These are phyloP conservation scores for Andricus quercusramuli DNA, from an alignment of 2,888 invertebrate genomes.

Conservation along the genomic window DNA sequence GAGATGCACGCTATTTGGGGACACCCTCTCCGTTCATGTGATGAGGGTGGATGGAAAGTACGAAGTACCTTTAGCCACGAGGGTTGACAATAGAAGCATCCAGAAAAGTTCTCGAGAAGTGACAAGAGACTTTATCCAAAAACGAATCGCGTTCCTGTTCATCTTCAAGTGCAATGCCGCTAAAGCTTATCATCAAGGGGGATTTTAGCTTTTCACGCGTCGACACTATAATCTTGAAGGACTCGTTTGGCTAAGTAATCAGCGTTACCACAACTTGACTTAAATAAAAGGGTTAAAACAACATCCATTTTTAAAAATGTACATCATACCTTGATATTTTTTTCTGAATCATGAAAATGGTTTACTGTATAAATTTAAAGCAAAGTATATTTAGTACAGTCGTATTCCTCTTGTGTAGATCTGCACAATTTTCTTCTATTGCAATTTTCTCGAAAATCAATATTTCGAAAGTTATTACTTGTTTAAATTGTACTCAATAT, in stretches of 20 bases:
- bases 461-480: too few species aligned
- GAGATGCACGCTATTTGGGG: background rate
- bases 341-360: too few species aligned
- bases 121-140: constrained; percentile 32
- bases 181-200: constrained; percentile 3
- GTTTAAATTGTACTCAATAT: too few species aligned
- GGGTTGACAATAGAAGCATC: constrained; percentile 26
- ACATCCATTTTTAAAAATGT: too few species aligned
- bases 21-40: constrained; percentile 1
- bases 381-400: too few species aligned
- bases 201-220: background rate
- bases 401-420: too few species aligned
- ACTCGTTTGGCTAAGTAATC: background rate
- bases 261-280: background rate
- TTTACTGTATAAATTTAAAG: too few species aligned
- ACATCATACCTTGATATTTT: too few species aligned
- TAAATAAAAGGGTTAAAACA: background rate
- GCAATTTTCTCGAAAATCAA: too few species aligned
- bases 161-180: constrained; percentile 10
- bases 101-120: constrained; percentile 28
- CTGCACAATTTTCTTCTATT: too few species aligned
- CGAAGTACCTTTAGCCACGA: constrained; percentile 2
- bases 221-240: background rate
- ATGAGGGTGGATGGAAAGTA: constrained; percentile 25
- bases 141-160: background rate